Evolutionary conservation across 1,140 invertebrate species (phyloP), one percentile per base, ranked within the genome.

Genomic region (Cheumatopsyche charites): DNA sequence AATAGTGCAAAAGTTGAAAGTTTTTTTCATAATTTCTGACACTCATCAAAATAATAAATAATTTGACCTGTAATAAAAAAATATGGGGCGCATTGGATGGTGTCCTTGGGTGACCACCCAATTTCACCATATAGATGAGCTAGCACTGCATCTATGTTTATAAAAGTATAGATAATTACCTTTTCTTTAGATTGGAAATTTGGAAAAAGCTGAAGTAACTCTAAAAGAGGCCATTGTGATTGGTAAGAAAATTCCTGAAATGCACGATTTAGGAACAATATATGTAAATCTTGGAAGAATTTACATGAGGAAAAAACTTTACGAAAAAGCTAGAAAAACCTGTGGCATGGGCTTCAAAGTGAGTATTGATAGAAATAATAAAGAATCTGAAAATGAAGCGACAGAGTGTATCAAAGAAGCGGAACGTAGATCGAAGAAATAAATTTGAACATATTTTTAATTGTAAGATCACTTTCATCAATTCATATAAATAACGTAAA

Each of bases 241-340:
- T 72, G 92, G 90, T 5, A 85, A 84, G 78, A 81, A 83, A 75
- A 79, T 92, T 13, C 82, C 85, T 15, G 88, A 92, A 25, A 88
- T 90, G 77, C 78, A 83, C 49, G 88, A 93, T 66, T 82, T 94
- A 71, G 89, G 91, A 7, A 83, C 89, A 0, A 87, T 95, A 73
- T 88, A 93, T 82, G 88, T 93, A 17, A 97, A 97, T 83, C 81
- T 96, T 70, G 95, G 94, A 13, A 88, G 91, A 72, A 85, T 93
- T 63, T 92, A 91, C 77, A 78, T 96, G 11, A 88, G 91, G 77
- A 90, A 90, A 79, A 87, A 88, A 23, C 79, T 94, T 61, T 79
- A 90, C 42, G 80, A 86, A 12, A 86, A 92, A 79, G 94, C 94
- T 0, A 87, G 90, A 79, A 87, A 88, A 73, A 82, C 81, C 58